Evolutionary conservation across 2,113 vertebrate genomes (phyloP), one percentile per base, ranked within the genome.

Genomic region (Candoia aspera): DNA sequence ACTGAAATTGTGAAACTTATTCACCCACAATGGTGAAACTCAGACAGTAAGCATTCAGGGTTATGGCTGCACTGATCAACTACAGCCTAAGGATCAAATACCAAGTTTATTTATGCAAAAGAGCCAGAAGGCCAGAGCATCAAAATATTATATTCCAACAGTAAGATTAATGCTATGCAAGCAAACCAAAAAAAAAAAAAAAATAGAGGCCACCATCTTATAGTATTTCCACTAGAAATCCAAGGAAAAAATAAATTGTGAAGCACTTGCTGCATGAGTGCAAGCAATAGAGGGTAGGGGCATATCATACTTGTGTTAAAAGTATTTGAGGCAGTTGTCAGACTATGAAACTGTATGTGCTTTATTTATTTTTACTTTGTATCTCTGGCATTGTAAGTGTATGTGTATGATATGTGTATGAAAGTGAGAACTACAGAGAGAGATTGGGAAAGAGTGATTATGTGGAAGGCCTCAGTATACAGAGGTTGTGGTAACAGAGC

Each of bases 1-100:
- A 94, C 94, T 92, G 93, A 96, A 97, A 96, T 92, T 95, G 87
- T 91, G 94, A 96, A 97, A 96, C 95, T 96, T 96, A 97, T 97
- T 94, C 96, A 96, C 97, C 96, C 90, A 73, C 93, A 87, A 60
- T 95, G 93, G 93, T 92, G 94, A 89, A 96, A 96, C 84, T 87
- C n/a, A 0, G 86, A 95, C 92, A 95, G 93, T 84, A 92, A 84
- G 88, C 68, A 94, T 94, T 93, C 62, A 87, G 88, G 89, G 68
- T 96, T 92, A 94, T 93, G 92, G 60, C 89, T 94, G 94, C 92
- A 94, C 93, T 95, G 85, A 93, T 94, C 93, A 93, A 96, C 73
- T 37, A 90, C 23, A 60, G 6, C 91, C 93, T 90, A 64, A 59
- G 64, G 91, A 93, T 37, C 64, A 92, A 94, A 94, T 89, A 92